Evolutionary conservation across 2,888 invertebrate species (phyloP).

Genomic region (Pogonocherus hispidulus): DNA sequence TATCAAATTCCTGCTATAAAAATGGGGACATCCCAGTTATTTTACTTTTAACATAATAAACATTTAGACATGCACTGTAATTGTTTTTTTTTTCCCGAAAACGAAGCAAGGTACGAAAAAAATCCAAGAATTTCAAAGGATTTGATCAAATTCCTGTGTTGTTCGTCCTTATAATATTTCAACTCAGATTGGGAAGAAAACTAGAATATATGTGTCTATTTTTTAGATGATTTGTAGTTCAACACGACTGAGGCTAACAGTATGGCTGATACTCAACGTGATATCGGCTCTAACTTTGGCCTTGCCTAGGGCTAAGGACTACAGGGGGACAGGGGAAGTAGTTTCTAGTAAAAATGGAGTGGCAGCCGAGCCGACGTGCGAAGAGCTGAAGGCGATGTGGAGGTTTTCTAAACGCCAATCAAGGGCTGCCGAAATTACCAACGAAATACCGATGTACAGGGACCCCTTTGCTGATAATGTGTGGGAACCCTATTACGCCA

Average conservation of each 20-base stretch:
- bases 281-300: conserved; percentile 58
- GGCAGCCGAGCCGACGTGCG: conserved; percentile 84
- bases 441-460: conserved; percentile 86
- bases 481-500: conserved; percentile 78
- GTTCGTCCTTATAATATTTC: no score
- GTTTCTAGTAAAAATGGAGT: conserved; percentile 65
- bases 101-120: no score
- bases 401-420: conserved; percentile 91
- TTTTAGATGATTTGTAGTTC: conserved; percentile 45
- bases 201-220: no score
- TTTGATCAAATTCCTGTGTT: no score
- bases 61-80: no score
- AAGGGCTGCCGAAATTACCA: conserved; percentile 87
- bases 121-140: no score
- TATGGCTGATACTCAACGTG: conserved; percentile 38
- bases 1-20: no score
- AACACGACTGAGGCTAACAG: conserved; percentile 38
- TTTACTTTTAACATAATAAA: no score
- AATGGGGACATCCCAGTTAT: no score
- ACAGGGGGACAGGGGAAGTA: conserved; percentile 60
- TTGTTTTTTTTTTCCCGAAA: no score
- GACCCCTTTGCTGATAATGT: conserved; percentile 87
- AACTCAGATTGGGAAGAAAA: no score
- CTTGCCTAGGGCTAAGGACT: conserved; percentile 60
- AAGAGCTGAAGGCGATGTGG: conserved; percentile 93